Evolutionary conservation across 2,888 invertebrate genomes (phyloP), one percentile per base, ranked within the genome.

Genomic region (Agrotis segetum): DNA sequence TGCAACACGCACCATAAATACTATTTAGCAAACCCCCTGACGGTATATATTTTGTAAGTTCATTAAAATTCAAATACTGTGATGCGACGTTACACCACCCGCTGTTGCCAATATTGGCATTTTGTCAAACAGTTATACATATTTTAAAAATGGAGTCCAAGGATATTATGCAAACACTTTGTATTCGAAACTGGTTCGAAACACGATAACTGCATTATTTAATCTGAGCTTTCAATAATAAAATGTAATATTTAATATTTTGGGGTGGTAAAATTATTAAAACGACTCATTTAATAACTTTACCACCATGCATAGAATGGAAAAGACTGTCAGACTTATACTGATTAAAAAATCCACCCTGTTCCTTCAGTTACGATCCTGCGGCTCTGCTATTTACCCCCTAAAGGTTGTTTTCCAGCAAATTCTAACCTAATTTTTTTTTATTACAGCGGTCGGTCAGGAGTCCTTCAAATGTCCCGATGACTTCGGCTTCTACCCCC

Each of bases 401-500:
- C 3, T 21, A 3, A 59, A 16, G 16, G 44, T 46, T 2, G 7
- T 4, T 52, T 50, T 50, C 29, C 9, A 58, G 11, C 53, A 17
- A 50, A 47, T 52, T 19, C 17, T 84, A 76, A 84, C 66, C 11
- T 14, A 17, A 5, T 66, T 6, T 79, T 87, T 86, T 89, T 82
- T 88, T n/a, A n/a, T 96, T 95, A 50, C 96, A 98, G 97, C 97
- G 89, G 96, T 96, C 89, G 98, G 97, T 85, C 98, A 98, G 94
- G 98, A 98, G 85, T 97, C 96, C 90, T 99, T 99, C 97, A 98
- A 99, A 96, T 99, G 99, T 90, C 99, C 99, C 47, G 98, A 99
- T 91, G 99, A 99, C 93, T 99, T 98, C 92, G 99, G 99, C 47
- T 99, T 99, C 97, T 99, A 99, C 96, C 98, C 99, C 71, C 99